Base-by-base conservation (phyloP, 2,888 invertebrate genomes). In the Apomyelois bistriatella region DNA sequence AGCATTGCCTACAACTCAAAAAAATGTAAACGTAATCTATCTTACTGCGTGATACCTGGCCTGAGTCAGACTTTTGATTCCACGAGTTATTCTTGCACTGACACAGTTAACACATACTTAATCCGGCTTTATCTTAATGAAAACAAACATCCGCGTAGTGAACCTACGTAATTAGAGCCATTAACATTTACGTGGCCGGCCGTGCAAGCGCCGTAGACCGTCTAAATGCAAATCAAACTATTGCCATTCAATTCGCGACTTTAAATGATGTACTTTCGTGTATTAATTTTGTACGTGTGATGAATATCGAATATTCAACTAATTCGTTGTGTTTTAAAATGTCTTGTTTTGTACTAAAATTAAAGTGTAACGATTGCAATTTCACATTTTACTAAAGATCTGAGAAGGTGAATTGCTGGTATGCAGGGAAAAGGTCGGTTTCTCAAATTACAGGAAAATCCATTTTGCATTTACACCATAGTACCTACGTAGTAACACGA, bases 171-270 rank as follows among this genome's bases (percentile, higher is more conserved):
- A 66, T 66, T 66, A 61, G 57, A 58, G 51, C 50, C 13, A 62
- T 66, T 65, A 60, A 55, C 66, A 65, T 66, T 65, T 66, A 65
- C 65, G 65, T 62, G 57, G 55, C 55, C 46, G 37, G 59, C 53
- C 53, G 57, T 63, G 59, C 55, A 60, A 64, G 60, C 65, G 57
- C 57, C 58, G 62, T 55, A 59, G 22, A 22, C 59, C 61, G 66
- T 66, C 65, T 64, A 64, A 61, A 73, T 72, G 68, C 65, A 65
- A 68, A 69, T 67, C 53, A 35, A 59, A 61, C 66, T 66, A 70
- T 70, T 60, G 55, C 65, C 58, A 68, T 72, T 70, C 68, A 60
- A 62, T 66, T 61, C 57, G 60, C 62, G 56, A 55, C 50, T 49
- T 51, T 30, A 40, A 54, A 40, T 22, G 13, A 38, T 13, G 63